Evolutionary conservation across 1,140 invertebrate species (phyloP), one percentile per base, ranked within the genome.

Genomic region (Microplitis mediator): DNA sequence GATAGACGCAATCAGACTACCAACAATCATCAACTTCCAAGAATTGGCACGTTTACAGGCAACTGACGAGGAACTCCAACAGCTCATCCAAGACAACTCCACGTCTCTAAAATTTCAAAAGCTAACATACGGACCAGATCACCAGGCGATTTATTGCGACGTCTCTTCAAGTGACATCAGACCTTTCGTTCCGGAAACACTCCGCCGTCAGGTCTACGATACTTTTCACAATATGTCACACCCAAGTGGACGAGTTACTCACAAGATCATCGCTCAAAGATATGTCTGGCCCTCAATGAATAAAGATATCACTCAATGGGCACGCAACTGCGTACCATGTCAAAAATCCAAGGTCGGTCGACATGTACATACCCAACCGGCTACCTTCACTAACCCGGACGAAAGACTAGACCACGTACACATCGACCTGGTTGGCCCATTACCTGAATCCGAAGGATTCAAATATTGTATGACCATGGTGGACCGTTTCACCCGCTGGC

Each of bases 361-460:
- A 4, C 78, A 82, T 63, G 74, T 65, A 4, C 23, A 34, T 35
- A 34, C 14, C 0, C 4, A 23, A 1, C 70, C 66, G 3, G 14
- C 32, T 6, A 31, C 52, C 2, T 69, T 76, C 56, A n/a, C 8
- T 0, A 64, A 62, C 0, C 74, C 76, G 2, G 51, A 65, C 2
- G 23, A 32, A 1, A 35, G 84, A 0, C 88, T 89, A 66, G 51
- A 77, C 3, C 83, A 88, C 67, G 74, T 90, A 0, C 85, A 90
- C 74, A 73, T 90, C 0, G 89, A 90, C 75, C 78, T 90, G 1
- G 78, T 90, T 13, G 84, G 87, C 0, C 88, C 84, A 0, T 63
- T 90, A 4, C 84, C 86, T 32, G 65, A 67, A 4, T 77, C 78
- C 0, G 32, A 82, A 8, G 84, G 79, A 11, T 80, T 71, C 56